Evolutionary conservation across 1,140 invertebrate species (phyloP).

Genomic region (Heterodera schachtii): DNA sequence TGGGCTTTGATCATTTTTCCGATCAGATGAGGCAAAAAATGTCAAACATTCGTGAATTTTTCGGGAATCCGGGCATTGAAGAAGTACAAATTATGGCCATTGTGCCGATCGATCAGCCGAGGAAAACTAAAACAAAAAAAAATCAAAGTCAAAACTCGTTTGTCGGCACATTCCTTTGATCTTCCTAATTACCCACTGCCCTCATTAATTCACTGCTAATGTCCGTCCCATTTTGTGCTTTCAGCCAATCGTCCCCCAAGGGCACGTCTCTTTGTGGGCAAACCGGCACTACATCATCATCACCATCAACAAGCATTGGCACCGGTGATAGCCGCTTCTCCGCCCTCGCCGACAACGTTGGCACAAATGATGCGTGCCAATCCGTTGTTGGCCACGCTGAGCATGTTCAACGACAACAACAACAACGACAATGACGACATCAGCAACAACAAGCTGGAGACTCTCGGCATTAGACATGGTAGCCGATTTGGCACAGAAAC

Average conservation of each 20-base stretch:
- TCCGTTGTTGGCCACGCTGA: background rate
- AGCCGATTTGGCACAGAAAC: no score
- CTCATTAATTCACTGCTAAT: no score
- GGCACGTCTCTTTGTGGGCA: background rate
- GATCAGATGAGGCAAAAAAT: no score
- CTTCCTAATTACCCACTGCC: no score
- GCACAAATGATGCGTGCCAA: constrained; percentile 1
- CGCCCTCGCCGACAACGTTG: background rate
- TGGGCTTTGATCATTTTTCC: no score
- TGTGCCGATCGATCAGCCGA: no score
- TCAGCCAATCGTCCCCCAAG: background rate
- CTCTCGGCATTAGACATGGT: background rate
- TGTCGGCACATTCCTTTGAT: no score
- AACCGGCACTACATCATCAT: background rate
- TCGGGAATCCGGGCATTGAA: no score
- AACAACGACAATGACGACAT: background rate
- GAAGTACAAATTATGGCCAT: no score
- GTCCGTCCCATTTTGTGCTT: background rate
- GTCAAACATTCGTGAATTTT: no score
- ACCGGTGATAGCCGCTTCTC: background rate
- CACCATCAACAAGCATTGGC: background rate
- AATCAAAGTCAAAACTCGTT: no score
- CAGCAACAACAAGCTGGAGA: background rate
- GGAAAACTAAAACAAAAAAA: no score
- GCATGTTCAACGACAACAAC: background rate